Percentiles rank a stretch among this genome's conserved stretches.
These are phyloP conservation scores for Tipula lateralis DNA, from an alignment of 2,888 invertebrate genomes.

Conservation along the genomic window DNA sequence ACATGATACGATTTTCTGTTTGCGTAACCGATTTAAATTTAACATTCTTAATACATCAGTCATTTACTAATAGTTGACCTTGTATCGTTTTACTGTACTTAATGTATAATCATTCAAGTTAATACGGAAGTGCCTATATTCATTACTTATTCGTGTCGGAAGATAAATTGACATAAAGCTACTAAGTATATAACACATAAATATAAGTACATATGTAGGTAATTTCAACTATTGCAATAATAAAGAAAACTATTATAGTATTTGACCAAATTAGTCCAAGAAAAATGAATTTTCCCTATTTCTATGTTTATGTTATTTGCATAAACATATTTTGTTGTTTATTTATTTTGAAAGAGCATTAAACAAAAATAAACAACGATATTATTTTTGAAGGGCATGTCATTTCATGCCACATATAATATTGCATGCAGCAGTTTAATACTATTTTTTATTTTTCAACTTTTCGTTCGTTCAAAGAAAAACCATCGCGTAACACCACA, in stretches of 20 bases:
- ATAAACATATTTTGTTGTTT: neutral
- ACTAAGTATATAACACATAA: neutral
- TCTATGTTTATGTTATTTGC: neutral
- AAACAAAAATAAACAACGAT: neutral
- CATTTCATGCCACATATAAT: slow-evolving; percentile 11
- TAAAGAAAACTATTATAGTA: neutral
- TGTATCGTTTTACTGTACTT: neutral
- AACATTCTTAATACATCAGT: neutral
- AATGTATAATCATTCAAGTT: slow-evolving; percentile 13
- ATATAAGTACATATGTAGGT: neutral
- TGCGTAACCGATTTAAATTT: too few species aligned
- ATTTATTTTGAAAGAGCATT: neutral
- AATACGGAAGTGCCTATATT: neutral
- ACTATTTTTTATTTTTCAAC: neutral
- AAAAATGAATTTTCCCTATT: neutral
- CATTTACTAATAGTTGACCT: neutral
- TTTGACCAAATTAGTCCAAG: neutral
- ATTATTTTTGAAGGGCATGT: neutral
- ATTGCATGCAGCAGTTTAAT: neutral
- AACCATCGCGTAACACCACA: neutral
- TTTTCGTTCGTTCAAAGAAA: neutral
- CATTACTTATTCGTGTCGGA: neutral
- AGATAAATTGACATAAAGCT: neutral
- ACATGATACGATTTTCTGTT: too few species aligned
- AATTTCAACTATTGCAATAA: neutral